These are phyloP conservation scores for Drosophila rufa DNA, from an alignment of 1,140 invertebrate species.

Conservation along the genomic window DNA sequence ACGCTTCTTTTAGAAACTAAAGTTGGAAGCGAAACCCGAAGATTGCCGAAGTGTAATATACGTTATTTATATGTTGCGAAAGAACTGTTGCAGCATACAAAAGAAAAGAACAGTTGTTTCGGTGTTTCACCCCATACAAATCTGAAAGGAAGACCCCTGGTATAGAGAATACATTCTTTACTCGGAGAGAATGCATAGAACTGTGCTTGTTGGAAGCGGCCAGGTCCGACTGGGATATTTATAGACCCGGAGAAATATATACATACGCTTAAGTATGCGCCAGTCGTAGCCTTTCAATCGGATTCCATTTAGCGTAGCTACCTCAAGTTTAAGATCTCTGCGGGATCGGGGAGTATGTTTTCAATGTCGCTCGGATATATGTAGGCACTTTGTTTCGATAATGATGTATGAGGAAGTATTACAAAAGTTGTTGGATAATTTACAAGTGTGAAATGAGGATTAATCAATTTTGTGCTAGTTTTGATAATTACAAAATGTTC, in stretches of 20 bases:
- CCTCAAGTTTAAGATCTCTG: constrained; percentile 31
- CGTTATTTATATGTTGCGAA: too few species aligned
- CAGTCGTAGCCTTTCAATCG: constrained; percentile 28
- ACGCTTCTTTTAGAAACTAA: too few species aligned
- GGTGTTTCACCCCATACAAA: too few species aligned
- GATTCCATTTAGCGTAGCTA: constrained; percentile 24
- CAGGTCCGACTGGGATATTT: too few species aligned
- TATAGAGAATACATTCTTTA: too few species aligned
- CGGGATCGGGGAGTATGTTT: constrained; percentile 11
- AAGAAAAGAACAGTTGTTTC: too few species aligned
- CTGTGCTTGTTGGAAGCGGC: too few species aligned
- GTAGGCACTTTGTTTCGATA: constrained; percentile 11
- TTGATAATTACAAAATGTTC: background rate
- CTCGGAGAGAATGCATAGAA: too few species aligned
- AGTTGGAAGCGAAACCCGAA: too few species aligned
- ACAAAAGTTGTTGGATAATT: background rate
- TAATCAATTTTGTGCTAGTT: constrained; percentile 4
- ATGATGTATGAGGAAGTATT: constrained; percentile 1
- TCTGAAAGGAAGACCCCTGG: too few species aligned
- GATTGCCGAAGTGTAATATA: too few species aligned
- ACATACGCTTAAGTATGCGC: constrained; percentile 15
- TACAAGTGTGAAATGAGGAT: background rate
- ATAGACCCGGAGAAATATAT: constrained; percentile 29
- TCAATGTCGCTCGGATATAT: constrained; percentile 31
- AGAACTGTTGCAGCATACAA: too few species aligned